phyloP scores from a whole-genome alignment of 2,797 vertebrate genomes.

The Cuniculus paca region DNA sequence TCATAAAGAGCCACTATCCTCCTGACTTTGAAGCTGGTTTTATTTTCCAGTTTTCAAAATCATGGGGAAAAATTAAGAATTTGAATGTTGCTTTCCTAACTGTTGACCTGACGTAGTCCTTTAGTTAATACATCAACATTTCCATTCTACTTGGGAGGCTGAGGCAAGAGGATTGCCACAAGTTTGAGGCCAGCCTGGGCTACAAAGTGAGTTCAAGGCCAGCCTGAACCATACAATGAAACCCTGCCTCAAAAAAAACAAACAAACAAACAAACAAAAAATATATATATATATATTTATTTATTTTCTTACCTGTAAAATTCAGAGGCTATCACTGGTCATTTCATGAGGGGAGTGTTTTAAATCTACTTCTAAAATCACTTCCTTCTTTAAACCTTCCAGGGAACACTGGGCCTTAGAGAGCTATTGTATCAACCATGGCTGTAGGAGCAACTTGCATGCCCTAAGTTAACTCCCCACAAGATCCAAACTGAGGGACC shows the following conservation, averaged over 20 bases:
- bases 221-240: no score
- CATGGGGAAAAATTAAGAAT: not conserved
- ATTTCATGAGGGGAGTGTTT: not conserved
- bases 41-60: slow-evolving; percentile 48
- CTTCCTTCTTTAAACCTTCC: not conserved
- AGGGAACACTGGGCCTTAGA: not conserved
- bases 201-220: no score
- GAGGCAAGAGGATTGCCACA: no score
- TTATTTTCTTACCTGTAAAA: slow-evolving; percentile 44
- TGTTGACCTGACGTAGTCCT: not conserved
- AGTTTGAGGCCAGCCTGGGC: no score
- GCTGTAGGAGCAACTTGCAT: not conserved
- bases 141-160: no score
- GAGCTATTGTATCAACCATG: not conserved
- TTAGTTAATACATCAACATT: slow-evolving; percentile 21
- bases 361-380: not conserved
- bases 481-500: not conserved
- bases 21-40: slow-evolving; percentile 18
- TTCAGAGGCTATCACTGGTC: slow-evolving; percentile 14
- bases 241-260: no score
- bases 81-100: not conserved
- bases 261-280: no score
- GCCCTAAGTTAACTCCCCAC: not conserved
- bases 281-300: no score
- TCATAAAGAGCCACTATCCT: not conserved